Base-by-base conservation (phyloP, 1,140 invertebrate genomes). In the Berghia stephanieae region DNA sequence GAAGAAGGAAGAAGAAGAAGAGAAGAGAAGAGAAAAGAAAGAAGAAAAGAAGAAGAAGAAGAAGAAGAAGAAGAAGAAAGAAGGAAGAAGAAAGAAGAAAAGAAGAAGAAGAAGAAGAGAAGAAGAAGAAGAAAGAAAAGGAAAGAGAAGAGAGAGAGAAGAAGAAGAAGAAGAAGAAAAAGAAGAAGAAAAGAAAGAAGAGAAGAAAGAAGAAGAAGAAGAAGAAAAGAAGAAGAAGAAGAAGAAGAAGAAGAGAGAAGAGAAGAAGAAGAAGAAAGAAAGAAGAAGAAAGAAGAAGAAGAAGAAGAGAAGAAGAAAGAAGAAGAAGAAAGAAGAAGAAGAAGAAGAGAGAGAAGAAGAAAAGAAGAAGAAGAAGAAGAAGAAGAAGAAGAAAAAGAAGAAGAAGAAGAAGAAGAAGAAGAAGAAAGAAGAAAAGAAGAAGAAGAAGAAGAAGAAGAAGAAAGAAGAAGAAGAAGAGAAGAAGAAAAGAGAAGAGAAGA, bases 311-410 rank as follows among this genome's bases (percentile, higher is more conserved):
- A 38, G n/a, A 66, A 38, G n/a, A 66, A 38, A 31, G 42, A 38
- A 31, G 42, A 38, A 31, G 42, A 38, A 31, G 42, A 38, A 31
- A 66, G 63, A 31, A 66, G 10, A 31, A 66, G 63, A 31, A 66
- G 63, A 66, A 66, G 63, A 66, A 31, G 27, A 66, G 42, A 38
- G 42, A 66, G 63, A 66, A 66, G 63, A 66, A 66, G 27, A 66
- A 66, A 38, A 66, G 42, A 38, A 66, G 42, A 38, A 66, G 42
- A 38, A 66, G 42, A 24, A 34, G 42, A 38, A 34, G n/a, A 24
- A 34, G n/a, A 38, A 66, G 42, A 38, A 66, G 42, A 38, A 66
- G 42, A 38, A 66, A 66, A 38, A 66, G 42, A 38, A 66, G 42
- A 38, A 31, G 42, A 38, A 66, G 42, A 38, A 66, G 42, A 38